These are phyloP conservation scores for Amphilophus citrinellus DNA, from an alignment of 2,113 vertebrate species.

Conservation along the genomic window DNA sequence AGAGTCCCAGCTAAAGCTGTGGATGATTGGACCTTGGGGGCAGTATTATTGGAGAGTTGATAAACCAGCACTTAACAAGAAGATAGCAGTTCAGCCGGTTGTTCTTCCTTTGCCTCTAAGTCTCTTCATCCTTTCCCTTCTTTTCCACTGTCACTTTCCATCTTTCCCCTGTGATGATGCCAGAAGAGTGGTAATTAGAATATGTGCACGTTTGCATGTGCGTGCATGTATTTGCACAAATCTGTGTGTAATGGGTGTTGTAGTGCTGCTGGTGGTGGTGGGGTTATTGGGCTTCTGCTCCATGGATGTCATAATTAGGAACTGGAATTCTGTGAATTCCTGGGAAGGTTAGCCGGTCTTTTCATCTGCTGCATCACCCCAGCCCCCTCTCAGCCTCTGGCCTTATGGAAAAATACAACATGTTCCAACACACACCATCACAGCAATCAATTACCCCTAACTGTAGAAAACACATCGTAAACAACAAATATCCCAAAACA, in stretches of 20 bases:
- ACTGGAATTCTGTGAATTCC: conserved; percentile 79
- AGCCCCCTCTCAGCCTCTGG: conserved; percentile 66
- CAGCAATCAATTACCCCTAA: conserved; percentile 80
- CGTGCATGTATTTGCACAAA: conserved; percentile 27
- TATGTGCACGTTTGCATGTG: conserved; percentile 32
- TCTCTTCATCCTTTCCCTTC: conserved; percentile 14
- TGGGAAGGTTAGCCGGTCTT: conserved; percentile 70
- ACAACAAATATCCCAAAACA: conserved; percentile 79
- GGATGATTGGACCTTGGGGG: background rate
- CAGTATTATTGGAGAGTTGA: background rate
- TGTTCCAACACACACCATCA: conserved; percentile 78
- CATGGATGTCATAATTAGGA: conserved; percentile 79
- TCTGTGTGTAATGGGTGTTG: conserved; percentile 37
- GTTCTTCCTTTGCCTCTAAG: background rate
- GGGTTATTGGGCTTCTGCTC: conserved; percentile 53
- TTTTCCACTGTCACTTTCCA: conserved; percentile 1
- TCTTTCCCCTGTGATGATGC: conserved; percentile 38
- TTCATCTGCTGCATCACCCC: conserved; percentile 72
- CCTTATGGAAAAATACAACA: conserved; percentile 77
- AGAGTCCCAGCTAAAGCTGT: background rate
- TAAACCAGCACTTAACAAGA: background rate
- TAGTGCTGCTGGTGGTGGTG: background rate
- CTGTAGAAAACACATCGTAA: conserved; percentile 78
- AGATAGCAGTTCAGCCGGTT: background rate
- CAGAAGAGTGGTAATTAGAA: conserved; percentile 25